phyloP scores from a whole-genome alignment of 2,113 vertebrate genomes.

The Vulpes vulpes region DNA sequence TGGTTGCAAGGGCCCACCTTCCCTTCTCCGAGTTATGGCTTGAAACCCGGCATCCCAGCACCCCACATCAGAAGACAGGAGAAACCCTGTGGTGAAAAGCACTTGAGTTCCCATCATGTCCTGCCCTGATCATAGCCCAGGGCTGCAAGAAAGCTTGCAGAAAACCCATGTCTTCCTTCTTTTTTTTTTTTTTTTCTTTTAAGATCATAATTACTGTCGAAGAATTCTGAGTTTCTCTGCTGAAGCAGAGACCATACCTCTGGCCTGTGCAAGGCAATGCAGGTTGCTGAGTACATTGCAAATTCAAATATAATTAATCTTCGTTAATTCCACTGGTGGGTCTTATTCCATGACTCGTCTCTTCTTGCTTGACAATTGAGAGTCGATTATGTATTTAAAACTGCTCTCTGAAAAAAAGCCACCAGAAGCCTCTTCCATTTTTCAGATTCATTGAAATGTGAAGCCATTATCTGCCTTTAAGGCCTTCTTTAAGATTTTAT shows the following conservation, averaged over 20 bases:
- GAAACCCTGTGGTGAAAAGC: background rate
- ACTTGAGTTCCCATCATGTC: background rate
- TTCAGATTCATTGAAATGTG: background rate
- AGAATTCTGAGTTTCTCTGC: background rate
- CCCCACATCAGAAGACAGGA: background rate
- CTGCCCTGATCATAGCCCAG: background rate
- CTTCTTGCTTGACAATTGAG: background rate
- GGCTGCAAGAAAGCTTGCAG: background rate
- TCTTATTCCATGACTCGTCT: background rate
- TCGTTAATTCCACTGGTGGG: fast-evolving
- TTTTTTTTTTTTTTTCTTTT: background rate
- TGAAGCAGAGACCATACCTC: background rate
- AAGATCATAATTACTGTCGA: background rate
- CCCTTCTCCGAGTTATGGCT: fast-evolving
- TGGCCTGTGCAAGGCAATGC: background rate
- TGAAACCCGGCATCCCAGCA: background rate
- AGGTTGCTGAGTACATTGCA: background rate
- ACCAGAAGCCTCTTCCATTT: background rate
- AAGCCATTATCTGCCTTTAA: background rate
- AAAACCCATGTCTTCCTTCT: background rate
- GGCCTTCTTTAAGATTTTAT: background rate
- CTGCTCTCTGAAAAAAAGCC: background rate
- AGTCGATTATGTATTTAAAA: background rate
- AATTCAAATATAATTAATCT: background rate
- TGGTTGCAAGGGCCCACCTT: background rate